Evolutionary conservation across 2,888 invertebrate genomes (phyloP).

Genomic region (Fissipunctia ypsillon): DNA sequence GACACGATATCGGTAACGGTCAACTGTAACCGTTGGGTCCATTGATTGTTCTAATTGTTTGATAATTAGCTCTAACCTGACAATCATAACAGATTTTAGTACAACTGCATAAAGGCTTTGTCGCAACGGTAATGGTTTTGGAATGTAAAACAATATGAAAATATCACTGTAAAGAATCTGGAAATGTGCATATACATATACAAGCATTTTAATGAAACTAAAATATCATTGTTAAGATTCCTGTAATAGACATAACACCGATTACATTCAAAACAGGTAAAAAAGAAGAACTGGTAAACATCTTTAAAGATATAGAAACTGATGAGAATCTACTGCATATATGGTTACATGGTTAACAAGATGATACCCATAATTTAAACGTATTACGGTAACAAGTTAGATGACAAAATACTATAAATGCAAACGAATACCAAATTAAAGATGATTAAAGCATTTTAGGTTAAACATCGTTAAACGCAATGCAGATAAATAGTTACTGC

Average conservation of each 20-base stretch:
- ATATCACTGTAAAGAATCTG: background rate
- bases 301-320: background rate
- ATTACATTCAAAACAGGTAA: background rate
- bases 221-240: constrained; percentile 1
- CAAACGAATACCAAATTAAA: constrained; percentile 33
- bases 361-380: constrained; percentile 12
- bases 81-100: constrained; percentile 33
- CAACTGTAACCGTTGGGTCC: constrained; percentile 52
- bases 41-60: constrained; percentile 58
- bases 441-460: constrained; percentile 57
- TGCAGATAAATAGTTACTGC: constrained; percentile 54
- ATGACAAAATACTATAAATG: constrained; percentile 26
- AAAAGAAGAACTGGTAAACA: background rate
- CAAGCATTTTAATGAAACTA: background rate
- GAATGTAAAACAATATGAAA: background rate
- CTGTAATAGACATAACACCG: background rate
- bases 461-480: constrained; percentile 43
- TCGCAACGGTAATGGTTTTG: background rate
- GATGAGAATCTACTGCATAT: background rate
- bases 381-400: constrained; percentile 5
- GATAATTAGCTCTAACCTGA: constrained; percentile 43
- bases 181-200: constrained; percentile 1
- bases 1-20: constrained; percentile 67
- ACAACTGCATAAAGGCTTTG: constrained; percentile 11
- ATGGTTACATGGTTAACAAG: background rate